A percentile compares a stretch with the other conserved stretches of the same genome.
These are phyloP conservation scores for Coccyzus lansbergi DNA, from an alignment of 2,797 vertebrate genomes.

Conservation along the genomic window DNA sequence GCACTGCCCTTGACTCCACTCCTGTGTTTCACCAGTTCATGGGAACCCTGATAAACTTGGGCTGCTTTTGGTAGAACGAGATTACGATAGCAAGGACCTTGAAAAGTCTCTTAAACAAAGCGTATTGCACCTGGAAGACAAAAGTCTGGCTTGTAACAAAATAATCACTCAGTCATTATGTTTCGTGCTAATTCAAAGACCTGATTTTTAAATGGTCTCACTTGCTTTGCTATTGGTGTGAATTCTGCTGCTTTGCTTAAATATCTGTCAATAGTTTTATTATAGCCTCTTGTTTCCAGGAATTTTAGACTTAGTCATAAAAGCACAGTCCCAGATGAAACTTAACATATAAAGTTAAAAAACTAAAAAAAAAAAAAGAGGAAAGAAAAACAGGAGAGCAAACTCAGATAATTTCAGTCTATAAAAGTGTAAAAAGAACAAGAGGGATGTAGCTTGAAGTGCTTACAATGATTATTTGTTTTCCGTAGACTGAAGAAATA, in stretches of 20 bases:
- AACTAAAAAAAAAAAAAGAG: not conserved
- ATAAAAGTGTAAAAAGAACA: not conserved
- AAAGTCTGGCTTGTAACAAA: slow-evolving; percentile 22
- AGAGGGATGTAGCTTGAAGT: not conserved
- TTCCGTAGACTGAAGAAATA: not conserved
- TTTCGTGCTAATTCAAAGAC: not conserved
- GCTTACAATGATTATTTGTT: not conserved
- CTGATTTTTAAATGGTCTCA: slow-evolving; percentile 11
- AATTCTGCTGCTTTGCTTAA: slow-evolving; percentile 1
- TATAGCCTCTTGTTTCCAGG: slow-evolving; percentile 25
- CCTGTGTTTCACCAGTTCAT: not conserved
- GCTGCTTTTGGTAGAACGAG: slow-evolving; percentile 37
- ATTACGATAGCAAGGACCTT: slow-evolving; percentile 48
- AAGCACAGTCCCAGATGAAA: slow-evolving; percentile 16
- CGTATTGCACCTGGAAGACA: slow-evolving; percentile 46
- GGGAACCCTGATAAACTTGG: slow-evolving; percentile 59
- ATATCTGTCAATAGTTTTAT: slow-evolving; percentile 46
- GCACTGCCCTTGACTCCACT: not conserved
- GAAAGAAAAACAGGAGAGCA: not conserved
- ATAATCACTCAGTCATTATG: not conserved
- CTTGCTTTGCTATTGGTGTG: not conserved
- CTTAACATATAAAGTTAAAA: slow-evolving; percentile 2
- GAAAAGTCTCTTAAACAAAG: slow-evolving; percentile 57
- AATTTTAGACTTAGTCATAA: slow-evolving; percentile 39
- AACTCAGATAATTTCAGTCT: not conserved